Evolutionary conservation across 1,140 invertebrate genomes (phyloP), one percentile per base, ranked within the genome.

Genomic region (Holotrichia oblita): DNA sequence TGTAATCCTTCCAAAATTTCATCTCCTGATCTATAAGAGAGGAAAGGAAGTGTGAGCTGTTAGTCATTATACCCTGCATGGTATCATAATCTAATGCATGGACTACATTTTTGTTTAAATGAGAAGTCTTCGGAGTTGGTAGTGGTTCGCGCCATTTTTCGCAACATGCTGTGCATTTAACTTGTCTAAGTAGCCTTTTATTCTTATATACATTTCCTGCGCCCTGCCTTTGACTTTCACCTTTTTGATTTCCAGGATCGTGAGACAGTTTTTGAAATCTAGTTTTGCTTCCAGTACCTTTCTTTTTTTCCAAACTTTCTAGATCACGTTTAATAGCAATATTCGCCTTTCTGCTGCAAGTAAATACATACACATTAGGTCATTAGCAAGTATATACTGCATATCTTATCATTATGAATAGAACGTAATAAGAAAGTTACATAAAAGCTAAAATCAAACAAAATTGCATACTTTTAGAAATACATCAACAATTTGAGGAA

Each of bases 121-220:
- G 77, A 0, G 84, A 82, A 20, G 82, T 83, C 80, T 85, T 85
- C 9, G 84, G 84, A 10, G 77, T 17, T 24, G 84, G 84, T 10
- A 83, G 79, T 7, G 83, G 84, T 27, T 80, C 76, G 42, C 79
- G 81, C 80, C 82, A 85, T 40, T 82, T 82, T 78, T 82, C 78
- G 73, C 82, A 77, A 44, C 84, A 85, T 27, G 84, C 84, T 4
- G 76, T 74, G 78, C 84, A 85, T 12, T 80, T 82, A 8, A 81
- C 83, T 75, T 82, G 80, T 78, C 82, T 84, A 17, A 84, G 78
- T 80, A 80, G 14, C 77, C 42, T 42, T 41, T 73, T 44, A 4
- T 34, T 34, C 2, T 34, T 34, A 34, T 34, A 34, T 34, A 4
- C 2, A 34, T 34, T 34, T 34, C 27, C 27, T 27, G 40, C 55